phyloP scores from a whole-genome alignment of 2,113 vertebrate genomes.

The Podarcis muralis region DNA sequence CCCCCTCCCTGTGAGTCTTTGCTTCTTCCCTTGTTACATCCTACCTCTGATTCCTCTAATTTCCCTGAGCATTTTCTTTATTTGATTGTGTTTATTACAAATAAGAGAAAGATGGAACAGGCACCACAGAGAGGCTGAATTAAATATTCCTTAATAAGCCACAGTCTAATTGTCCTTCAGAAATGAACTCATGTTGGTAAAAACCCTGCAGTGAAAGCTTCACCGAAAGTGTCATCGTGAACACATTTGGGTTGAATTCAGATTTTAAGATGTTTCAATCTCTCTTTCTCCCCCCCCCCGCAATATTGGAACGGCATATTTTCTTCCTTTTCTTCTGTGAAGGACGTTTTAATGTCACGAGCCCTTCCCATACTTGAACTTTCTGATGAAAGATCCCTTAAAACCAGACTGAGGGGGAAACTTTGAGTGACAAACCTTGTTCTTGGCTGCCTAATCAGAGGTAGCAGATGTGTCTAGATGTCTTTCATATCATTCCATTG shows the following conservation, averaged over 20 bases:
- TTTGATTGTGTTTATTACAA: neutral
- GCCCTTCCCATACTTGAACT: constrained; percentile 36
- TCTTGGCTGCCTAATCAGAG: constrained; percentile 33
- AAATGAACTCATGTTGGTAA: neutral
- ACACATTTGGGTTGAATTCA: constrained; percentile 19
- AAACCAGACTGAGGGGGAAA: constrained; percentile 10
- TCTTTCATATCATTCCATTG: constrained; percentile 38
- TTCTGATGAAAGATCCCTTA: constrained; percentile 40
- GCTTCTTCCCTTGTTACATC: too few relatives aligned
- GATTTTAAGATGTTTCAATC: constrained; percentile 18
- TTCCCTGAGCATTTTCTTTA: neutral
- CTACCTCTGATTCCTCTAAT: neutral
- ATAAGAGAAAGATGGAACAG: neutral
- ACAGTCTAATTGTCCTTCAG: constrained; percentile 17
- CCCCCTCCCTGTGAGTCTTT: neutral
- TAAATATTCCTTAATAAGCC: neutral
- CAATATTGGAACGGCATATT: neutral
- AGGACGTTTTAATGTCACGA: constrained; percentile 38
- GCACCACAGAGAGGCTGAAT: neutral
- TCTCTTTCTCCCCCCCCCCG: neutral
- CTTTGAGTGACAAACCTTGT: constrained; percentile 49
- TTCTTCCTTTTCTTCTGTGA: neutral
- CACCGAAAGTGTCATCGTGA: neutral
- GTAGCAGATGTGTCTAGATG: constrained; percentile 43
- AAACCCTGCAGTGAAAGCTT: constrained; percentile 13